phyloP scores from a whole-genome alignment of 2,888 invertebrate species.

The Phymatocera aterrima region DNA sequence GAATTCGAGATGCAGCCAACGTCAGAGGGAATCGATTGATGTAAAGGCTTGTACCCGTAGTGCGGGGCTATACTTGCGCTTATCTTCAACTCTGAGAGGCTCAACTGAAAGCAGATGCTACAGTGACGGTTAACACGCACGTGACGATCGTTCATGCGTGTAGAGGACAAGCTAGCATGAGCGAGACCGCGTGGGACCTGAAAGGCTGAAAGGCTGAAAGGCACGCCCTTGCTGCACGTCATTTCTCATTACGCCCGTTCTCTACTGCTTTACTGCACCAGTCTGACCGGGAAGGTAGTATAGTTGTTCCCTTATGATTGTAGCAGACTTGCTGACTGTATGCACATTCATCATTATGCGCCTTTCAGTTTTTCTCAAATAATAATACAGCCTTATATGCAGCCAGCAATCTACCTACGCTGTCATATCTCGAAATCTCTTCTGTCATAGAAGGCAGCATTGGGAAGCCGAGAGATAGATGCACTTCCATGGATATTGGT shows the following conservation, averaged over 20 bases:
- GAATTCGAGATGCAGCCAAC: no score
- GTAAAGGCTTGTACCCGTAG: no score
- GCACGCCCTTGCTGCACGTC: slow-evolving; percentile 62
- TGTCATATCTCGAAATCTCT: no score
- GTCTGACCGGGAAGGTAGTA: background rate
- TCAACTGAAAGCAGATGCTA: slow-evolving; percentile 30
- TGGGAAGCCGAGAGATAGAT: no score
- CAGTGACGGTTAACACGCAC: slow-evolving; percentile 47
- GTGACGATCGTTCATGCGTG: slow-evolving; percentile 52
- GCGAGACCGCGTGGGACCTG: slow-evolving; percentile 62
- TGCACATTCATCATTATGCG: background rate
- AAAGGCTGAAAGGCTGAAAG: no score
- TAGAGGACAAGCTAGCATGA: slow-evolving; percentile 42
- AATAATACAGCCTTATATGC: no score
- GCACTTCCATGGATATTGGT: no score
- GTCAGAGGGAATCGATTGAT: no score
- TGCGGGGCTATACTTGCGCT: no score
- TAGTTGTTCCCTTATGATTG: background rate
- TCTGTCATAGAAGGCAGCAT: no score
- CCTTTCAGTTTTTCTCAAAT: no score
- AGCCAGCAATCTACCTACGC: no score
- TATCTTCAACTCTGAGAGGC: background rate
- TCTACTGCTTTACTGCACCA: background rate
- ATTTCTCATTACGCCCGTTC: slow-evolving; percentile 62
- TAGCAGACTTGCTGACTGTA: background rate